Conservation (phyloP, 2,888 invertebrate genomes). For the Platycheirus albimanus region DNA sequence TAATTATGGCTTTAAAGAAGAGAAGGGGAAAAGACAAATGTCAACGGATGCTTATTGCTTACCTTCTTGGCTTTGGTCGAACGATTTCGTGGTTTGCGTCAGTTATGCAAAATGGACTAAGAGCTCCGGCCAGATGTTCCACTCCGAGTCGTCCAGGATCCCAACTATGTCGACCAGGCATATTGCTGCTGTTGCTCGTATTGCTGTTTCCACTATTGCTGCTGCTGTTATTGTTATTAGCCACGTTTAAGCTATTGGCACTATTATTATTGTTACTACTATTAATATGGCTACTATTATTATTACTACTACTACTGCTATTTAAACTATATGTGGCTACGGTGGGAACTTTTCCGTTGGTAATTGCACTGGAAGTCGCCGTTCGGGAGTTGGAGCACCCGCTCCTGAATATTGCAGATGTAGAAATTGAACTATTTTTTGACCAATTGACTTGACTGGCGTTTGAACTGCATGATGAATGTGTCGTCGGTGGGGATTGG, state of each 20-base stretch:
- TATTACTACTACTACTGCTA: slow-evolving; percentile 62
- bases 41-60: too few relatives aligned
- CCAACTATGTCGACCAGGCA: slow-evolving; percentile 82
- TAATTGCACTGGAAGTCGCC: slow-evolving; percentile 62
- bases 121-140: slow-evolving; percentile 85
- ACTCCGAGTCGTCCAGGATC: slow-evolving; percentile 83
- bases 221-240: slow-evolving; percentile 48
- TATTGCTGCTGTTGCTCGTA: slow-evolving; percentile 74
- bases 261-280: slow-evolving; percentile 61
- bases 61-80: slow-evolving; percentile 93
- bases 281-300: slow-evolving; percentile 69
- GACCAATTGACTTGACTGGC: slow-evolving; percentile 58
- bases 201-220: slow-evolving; percentile 64
- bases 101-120: slow-evolving; percentile 87
- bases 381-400: slow-evolving; percentile 62
- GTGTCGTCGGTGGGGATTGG: slow-evolving; percentile 43
- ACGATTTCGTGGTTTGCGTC: slow-evolving; percentile 93
- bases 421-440: slow-evolving; percentile 58
- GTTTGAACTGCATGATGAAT: slow-evolving; percentile 56
- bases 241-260: slow-evolving; percentile 63
- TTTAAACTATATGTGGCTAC: slow-evolving; percentile 68
- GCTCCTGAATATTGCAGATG: slow-evolving; percentile 50
- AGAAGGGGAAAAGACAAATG: too few relatives aligned
- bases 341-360: slow-evolving; percentile 67
- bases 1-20: background rate